Evolutionary conservation across 2,113 vertebrate species (phyloP).

Genomic region (Oncorhynchus kisutch): DNA sequence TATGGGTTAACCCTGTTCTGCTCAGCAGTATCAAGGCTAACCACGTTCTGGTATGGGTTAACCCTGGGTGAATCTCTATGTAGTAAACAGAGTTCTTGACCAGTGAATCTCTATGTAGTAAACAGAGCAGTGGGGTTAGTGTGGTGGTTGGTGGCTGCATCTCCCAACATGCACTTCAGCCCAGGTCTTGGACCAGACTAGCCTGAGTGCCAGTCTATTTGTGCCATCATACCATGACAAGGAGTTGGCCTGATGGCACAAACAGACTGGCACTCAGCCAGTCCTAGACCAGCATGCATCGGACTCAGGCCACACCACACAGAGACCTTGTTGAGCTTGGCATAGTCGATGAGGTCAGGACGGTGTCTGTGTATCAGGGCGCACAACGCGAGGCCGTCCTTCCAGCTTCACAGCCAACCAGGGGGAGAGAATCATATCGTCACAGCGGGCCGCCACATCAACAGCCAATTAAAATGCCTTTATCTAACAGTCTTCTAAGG

Average conservation of each 20-base stretch:
- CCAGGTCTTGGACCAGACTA: neutral
- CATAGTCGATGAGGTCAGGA: slow-evolving; percentile 89
- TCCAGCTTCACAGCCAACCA: slow-evolving; percentile 77
- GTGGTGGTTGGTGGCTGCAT: too few relatives aligned
- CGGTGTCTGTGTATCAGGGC: slow-evolving; percentile 88
- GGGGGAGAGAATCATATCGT: neutral
- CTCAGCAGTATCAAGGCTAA: too few relatives aligned
- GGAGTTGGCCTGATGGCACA: too few relatives aligned
- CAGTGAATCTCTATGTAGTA: too few relatives aligned
- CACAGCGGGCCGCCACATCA: neutral
- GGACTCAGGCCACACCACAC: neutral
- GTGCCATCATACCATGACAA: too few relatives aligned
- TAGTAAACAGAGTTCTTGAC: too few relatives aligned
- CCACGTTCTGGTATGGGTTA: too few relatives aligned
- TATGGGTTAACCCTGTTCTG: too few relatives aligned
- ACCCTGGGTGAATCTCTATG: too few relatives aligned
- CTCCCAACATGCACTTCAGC: neutral
- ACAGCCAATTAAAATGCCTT: too few relatives aligned
- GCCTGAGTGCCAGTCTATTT: too few relatives aligned
- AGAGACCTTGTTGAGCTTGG: slow-evolving; percentile 86
- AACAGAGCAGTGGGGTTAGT: neutral
- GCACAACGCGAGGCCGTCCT: slow-evolving; percentile 86
- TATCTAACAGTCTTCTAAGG: neutral
- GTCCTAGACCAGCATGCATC: neutral
- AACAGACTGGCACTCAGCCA: too few relatives aligned